phyloP scores from a whole-genome alignment of 1,140 invertebrate genomes.

The Portunus trituberculatus region DNA sequence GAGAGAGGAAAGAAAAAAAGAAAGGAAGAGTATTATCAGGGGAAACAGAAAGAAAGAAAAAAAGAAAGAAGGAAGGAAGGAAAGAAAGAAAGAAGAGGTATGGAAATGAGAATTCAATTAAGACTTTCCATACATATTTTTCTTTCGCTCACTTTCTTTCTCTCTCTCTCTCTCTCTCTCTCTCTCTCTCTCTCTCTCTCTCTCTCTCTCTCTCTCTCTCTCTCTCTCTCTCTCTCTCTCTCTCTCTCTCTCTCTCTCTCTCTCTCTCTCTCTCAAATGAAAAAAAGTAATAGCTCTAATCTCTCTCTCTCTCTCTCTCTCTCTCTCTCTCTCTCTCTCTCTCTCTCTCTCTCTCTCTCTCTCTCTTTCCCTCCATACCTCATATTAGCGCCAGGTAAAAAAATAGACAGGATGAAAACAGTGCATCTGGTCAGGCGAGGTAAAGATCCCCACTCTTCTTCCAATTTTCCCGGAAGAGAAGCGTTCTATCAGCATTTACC shows the following conservation, averaged over 20 bases:
- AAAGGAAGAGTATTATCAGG: neutral
- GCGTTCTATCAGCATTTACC: neutral
- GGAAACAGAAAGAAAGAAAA: too few relatives aligned
- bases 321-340: too few relatives aligned
- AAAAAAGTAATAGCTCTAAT: too few relatives aligned
- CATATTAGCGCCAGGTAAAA: too few relatives aligned
- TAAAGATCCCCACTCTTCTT: neutral
- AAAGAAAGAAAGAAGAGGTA: neutral
- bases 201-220: neutral
- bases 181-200: neutral
- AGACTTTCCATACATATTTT: too few relatives aligned
- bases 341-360: too few relatives aligned
- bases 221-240: neutral
- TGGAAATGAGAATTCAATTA: neutral
- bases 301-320: too few relatives aligned
- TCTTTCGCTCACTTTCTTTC: too few relatives aligned
- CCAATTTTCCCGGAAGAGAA: neutral
- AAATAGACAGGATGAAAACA: too few relatives aligned
- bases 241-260: slow-evolving; percentile 11
- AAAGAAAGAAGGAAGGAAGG: neutral
- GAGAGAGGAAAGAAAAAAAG: neutral
- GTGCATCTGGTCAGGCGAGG: neutral
- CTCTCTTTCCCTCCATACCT: too few relatives aligned
- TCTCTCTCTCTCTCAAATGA: neutral
- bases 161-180: too few relatives aligned